Evolutionary conservation across 2,888 invertebrate species (phyloP).

Genomic region (Calameuta filiformis): DNA sequence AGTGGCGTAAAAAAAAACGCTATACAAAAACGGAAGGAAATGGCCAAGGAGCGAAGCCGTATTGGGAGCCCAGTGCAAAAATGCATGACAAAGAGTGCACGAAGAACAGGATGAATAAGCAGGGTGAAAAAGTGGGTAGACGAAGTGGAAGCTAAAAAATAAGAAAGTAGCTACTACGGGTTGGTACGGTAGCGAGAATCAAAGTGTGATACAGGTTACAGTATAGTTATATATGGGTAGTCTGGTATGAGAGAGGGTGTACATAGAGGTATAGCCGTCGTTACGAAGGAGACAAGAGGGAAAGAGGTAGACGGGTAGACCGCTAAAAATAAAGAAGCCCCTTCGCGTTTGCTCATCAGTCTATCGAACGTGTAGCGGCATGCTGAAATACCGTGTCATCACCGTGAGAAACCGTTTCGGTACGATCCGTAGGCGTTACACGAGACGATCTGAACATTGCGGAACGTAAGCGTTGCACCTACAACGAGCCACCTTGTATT

Average conservation of each 20-base stretch:
- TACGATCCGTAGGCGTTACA: neutral
- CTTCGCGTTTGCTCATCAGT: conserved; percentile 25
- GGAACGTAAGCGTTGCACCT: neutral
- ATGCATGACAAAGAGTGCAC: neutral
- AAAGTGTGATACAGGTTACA: neutral
- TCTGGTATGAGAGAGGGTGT: neutral
- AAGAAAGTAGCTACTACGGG: neutral
- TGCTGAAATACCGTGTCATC: neutral
- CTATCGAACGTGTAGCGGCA: conserved; percentile 1
- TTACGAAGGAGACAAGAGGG: neutral
- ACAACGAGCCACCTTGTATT: neutral
- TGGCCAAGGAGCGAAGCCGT: neutral
- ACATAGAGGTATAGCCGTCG: neutral
- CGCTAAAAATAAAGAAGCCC: conserved; percentile 18
- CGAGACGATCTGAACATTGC: neutral
- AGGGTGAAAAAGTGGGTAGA: neutral
- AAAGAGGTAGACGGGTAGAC: neutral
- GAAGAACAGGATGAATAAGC: neutral
- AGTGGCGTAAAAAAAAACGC: neutral
- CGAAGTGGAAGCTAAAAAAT: neutral
- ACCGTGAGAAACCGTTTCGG: conserved; percentile 5
- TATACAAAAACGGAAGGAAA: neutral
- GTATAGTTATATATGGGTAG: neutral
- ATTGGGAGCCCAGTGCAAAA: neutral
- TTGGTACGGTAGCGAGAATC: neutral